A percentile compares a stretch with the other conserved stretches of the same genome.
These are phyloP conservation scores for Operophtera brumata DNA, from an alignment of 2,888 invertebrate genomes.

Conservation along the genomic window DNA sequence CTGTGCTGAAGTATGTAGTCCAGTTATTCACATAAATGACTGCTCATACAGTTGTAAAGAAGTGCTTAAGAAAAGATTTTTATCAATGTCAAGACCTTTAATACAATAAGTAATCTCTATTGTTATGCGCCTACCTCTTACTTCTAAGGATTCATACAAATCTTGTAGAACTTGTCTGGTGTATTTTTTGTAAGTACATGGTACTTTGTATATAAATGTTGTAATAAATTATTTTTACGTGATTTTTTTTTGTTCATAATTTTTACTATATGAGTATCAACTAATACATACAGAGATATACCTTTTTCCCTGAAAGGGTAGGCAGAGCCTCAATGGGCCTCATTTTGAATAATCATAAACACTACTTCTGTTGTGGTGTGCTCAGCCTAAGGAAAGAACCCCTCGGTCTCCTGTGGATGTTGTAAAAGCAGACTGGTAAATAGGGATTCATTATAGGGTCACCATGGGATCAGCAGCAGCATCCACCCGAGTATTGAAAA, in stretches of 20 bases:
- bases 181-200: not conserved
- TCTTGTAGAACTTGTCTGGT: not conserved
- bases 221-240: slow-evolving; percentile 20
- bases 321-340: no score
- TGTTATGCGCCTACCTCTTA: slow-evolving; percentile 14
- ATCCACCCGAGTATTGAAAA: no score
- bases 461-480: no score
- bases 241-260: not conserved
- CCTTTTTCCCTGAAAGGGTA: no score
- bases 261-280: not conserved
- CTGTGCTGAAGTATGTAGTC: not conserved
- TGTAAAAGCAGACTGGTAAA: no score
- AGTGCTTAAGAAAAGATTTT: slow-evolving; percentile 2
- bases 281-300: no score
- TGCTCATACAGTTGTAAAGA: not conserved
- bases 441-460: no score
- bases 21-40: not conserved
- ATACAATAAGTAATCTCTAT: not conserved
- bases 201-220: not conserved
- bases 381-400: no score
- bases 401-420: no score
- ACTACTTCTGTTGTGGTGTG: no score
- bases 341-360: no score
- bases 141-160: not conserved
- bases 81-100: slow-evolving; percentile 4